Evolutionary conservation across 1,140 invertebrate genomes (phyloP).

Genomic region (Cotesia chilonis): DNA sequence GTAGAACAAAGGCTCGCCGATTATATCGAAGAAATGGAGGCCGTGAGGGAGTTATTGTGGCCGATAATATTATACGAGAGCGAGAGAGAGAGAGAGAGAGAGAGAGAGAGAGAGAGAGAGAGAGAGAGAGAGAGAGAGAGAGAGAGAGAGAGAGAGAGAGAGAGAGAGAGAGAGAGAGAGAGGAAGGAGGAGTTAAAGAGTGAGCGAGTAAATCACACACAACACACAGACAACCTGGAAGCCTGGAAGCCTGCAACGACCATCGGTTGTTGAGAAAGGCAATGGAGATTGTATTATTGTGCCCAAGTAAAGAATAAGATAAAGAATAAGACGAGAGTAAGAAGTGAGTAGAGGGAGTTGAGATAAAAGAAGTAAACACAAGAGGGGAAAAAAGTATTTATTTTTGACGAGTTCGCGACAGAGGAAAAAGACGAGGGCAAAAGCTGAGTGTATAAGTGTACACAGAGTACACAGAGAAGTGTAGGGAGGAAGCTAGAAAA

Average conservation of each 20-base stretch:
- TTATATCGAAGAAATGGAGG: conserved; percentile 19
- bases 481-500: neutral
- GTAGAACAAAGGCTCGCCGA: conserved; percentile 20
- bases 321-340: neutral
- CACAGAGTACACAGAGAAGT: neutral
- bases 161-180: neutral
- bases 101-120: neutral
- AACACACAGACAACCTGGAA: too few relatives aligned
- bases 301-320: neutral
- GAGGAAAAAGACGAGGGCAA: neutral
- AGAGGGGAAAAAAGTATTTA: conserved; percentile 14
- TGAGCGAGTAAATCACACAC: neutral
- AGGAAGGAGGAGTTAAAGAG: neutral
- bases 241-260: neutral
- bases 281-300: conserved; percentile 1
- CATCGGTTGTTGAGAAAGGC: conserved; percentile 15
- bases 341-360: neutral
- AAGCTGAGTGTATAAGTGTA: neutral
- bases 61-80: neutral
- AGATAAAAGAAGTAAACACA: neutral
- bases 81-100: neutral
- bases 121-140: conserved; percentile 8
- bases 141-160: conserved; percentile 7
- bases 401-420: conserved; percentile 9
- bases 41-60: conserved; percentile 7